These are phyloP conservation scores for Phacellophora camtschatica DNA, from an alignment of 30 jellyfish, hydroid and myxozoan species.

Conservation along the genomic window DNA sequence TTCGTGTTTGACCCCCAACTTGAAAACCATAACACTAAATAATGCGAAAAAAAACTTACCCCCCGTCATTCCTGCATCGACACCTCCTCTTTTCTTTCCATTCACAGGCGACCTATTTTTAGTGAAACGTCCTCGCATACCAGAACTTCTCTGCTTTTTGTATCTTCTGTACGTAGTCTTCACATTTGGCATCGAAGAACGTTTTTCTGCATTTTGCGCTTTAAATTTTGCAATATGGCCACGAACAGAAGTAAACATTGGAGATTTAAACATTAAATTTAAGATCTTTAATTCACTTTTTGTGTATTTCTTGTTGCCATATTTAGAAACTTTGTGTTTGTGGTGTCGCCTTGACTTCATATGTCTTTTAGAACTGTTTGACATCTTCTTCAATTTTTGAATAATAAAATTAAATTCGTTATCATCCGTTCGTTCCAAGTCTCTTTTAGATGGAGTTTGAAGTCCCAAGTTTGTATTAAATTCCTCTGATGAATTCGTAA, in stretches of 20 bases:
- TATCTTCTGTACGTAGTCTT: conserved; percentile 23
- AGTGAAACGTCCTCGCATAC: conserved; percentile 7
- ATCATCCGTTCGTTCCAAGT: background rate
- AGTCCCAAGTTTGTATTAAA: background rate
- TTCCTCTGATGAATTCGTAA: conserved; percentile 7
- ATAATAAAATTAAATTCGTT: background rate
- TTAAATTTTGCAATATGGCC: background rate
- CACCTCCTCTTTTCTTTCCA: conserved; percentile 58
- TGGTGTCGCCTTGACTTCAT: background rate
- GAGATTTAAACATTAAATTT: conserved; percentile 50
- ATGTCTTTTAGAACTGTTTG: background rate
- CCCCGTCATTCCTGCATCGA: conserved; percentile 74
- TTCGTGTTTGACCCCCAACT: too few relatives aligned
- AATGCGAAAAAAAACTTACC: conserved; percentile 54
- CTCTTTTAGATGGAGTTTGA: conserved; percentile 1
- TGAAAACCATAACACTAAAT: too few relatives aligned
- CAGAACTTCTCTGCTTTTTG: conserved; percentile 14
- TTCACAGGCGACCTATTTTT: conserved; percentile 11
- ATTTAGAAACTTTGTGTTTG: background rate
- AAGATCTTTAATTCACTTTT: conserved; percentile 9
- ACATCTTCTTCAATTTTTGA: background rate
- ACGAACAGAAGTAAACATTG: conserved; percentile 11
- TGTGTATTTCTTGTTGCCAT: background rate
- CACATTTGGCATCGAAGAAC: conserved; percentile 3
- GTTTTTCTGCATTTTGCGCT: background rate